Percentiles rank a stretch among this genome's conserved stretches.
These are phyloP conservation scores for Zoroaster sp. DNA, from an alignment of 53 echinoderm and acorn worm species.

Conservation along the genomic window DNA sequence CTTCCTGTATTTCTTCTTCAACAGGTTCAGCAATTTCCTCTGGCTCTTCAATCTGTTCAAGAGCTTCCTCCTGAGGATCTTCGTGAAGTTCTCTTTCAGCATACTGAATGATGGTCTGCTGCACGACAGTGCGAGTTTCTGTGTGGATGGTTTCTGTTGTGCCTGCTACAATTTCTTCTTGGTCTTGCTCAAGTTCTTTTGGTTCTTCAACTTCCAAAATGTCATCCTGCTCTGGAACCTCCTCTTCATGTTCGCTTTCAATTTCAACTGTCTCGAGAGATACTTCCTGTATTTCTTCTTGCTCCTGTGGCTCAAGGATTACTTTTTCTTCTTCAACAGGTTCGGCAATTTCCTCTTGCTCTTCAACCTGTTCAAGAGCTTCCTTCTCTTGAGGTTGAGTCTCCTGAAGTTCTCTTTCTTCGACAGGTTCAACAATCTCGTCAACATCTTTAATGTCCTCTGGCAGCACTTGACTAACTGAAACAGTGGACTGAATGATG, in stretches of 20 bases:
- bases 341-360: no score
- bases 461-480: no score
- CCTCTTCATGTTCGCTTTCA: slow-evolving; percentile 21
- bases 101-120: no score
- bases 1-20: neutral
- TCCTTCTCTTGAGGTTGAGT: slow-evolving; percentile 14
- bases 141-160: neutral
- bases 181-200: slow-evolving; percentile 44
- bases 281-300: no score
- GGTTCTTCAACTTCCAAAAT: slow-evolving; percentile 36
- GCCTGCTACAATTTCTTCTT: slow-evolving; percentile 23
- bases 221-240: slow-evolving; percentile 13
- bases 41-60: slow-evolving; percentile 5
- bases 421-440: slow-evolving; percentile 51
- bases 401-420: slow-evolving; percentile 56
- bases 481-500: no score
- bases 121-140: neutral
- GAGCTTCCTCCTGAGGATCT: neutral
- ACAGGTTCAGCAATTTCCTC: slow-evolving; percentile 24
- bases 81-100: no score
- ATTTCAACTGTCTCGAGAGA: no score
- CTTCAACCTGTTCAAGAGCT: slow-evolving; percentile 5
- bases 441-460: neutral
- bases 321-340: neutral
- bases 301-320: no score